These are phyloP conservation scores for Buphagus erythrorhynchus DNA, from an alignment of 2,797 vertebrate species.

Conservation along the genomic window DNA sequence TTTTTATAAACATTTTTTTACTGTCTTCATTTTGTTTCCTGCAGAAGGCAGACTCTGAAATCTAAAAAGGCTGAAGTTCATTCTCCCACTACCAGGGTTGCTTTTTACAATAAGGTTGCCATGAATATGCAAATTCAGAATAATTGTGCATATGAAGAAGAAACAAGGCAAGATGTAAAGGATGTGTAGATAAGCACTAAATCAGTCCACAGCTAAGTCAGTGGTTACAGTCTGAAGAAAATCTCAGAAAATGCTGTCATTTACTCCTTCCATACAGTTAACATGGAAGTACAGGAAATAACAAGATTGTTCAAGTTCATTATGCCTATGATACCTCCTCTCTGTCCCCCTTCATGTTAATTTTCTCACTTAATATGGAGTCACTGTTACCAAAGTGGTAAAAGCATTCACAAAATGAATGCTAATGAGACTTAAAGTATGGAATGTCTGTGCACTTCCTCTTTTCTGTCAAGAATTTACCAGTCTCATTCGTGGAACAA, in stretches of 20 bases:
- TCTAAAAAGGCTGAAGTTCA: background rate
- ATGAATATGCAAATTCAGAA: background rate
- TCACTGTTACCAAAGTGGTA: background rate
- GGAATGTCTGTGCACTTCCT: background rate
- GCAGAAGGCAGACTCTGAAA: background rate
- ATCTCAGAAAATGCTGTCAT: background rate
- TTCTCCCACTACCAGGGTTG: background rate
- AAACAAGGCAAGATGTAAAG: background rate
- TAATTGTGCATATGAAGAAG: background rate
- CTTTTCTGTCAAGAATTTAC: background rate
- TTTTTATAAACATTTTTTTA: background rate
- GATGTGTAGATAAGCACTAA: background rate
- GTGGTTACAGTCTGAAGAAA: background rate
- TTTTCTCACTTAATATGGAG: background rate
- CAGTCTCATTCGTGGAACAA: rapidly evolving
- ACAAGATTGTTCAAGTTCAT: background rate
- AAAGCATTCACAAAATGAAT: background rate
- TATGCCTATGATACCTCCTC: background rate
- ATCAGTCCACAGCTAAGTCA: background rate
- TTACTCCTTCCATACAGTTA: background rate
- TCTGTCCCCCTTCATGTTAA: background rate
- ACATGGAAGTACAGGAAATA: background rate
- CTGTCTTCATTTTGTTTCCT: background rate
- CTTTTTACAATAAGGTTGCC: background rate
- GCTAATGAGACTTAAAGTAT: background rate